Conservation (phyloP, 2,113 vertebrate genomes). For the Tyrannus savana region DNA sequence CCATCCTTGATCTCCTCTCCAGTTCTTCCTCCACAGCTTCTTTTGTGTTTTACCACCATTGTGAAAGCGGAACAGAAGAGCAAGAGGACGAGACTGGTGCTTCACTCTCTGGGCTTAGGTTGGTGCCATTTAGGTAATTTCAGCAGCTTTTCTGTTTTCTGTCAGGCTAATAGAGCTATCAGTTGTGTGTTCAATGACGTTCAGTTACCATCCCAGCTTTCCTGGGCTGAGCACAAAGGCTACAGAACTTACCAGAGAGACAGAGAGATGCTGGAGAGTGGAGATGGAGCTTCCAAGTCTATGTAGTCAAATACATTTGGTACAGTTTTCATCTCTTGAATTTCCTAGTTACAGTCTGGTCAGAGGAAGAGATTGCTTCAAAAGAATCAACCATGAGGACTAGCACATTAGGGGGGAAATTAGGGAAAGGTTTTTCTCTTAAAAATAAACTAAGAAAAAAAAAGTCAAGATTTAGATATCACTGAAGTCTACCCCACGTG, state of each 20-base stretch:
- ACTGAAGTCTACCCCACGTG: neutral
- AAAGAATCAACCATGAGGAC: neutral
- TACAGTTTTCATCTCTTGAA: neutral
- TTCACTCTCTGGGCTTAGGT: neutral
- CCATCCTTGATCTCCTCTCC: neutral
- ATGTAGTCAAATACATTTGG: neutral
- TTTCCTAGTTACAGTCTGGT: neutral
- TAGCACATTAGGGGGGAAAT: neutral
- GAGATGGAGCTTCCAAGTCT: neutral
- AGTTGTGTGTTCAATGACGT: neutral
- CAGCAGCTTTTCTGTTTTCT: neutral
- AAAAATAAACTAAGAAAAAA: neutral
- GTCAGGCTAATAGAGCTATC: neutral
- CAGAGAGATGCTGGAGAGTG: neutral
- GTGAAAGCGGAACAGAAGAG: neutral
- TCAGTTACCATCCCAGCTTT: neutral
- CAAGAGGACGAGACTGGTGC: neutral
- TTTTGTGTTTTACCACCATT: neutral
- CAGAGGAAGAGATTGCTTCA: neutral
- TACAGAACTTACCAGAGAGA: neutral
- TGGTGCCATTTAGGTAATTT: neutral
- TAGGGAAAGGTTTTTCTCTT: neutral
- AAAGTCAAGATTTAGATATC: neutral
- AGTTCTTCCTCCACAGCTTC: neutral
- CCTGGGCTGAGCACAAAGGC: neutral